Conservation (phyloP, 2,113 vertebrate genomes). For the Fregetta grallaria region DNA sequence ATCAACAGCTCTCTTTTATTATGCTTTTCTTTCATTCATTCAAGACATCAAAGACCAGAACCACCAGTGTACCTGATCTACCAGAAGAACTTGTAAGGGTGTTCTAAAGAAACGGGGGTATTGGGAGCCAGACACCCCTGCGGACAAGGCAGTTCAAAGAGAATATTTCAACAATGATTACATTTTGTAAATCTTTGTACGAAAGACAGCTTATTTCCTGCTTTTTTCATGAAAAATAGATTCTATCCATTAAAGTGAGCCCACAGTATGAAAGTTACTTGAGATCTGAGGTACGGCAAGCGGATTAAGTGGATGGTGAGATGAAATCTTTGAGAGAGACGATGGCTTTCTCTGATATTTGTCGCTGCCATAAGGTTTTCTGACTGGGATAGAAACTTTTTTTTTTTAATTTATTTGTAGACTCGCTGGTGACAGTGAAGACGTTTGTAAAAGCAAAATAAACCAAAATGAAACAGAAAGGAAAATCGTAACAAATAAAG, state of each 20-base stretch:
- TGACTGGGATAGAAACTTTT: conserved; percentile 18
- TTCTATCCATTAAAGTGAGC: conserved; percentile 81
- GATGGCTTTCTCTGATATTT: conserved; percentile 48
- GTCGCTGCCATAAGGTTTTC: conserved; percentile 51
- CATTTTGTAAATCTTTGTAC: conserved; percentile 89
- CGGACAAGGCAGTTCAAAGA: conserved; percentile 85
- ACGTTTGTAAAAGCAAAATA: conserved; percentile 19
- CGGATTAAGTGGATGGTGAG: conserved; percentile 69
- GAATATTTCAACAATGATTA: conserved; percentile 89
- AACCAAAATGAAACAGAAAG: neutral
- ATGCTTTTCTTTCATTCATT: conserved; percentile 87
- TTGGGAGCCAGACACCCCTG: conserved; percentile 84
- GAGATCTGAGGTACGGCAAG: conserved; percentile 75
- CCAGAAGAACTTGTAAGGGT: conserved; percentile 80
- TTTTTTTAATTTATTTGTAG: neutral
- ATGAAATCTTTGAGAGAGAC: conserved; percentile 66
- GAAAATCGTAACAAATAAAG: conserved; percentile 6
- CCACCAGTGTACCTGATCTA: conserved; percentile 85
- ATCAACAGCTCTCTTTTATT: conserved; percentile 88
- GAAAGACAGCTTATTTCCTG: conserved; percentile 80
- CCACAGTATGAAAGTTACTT: conserved; percentile 77
- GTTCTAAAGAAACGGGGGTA: conserved; percentile 82
- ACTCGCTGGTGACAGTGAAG: neutral
- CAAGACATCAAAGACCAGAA: conserved; percentile 83
- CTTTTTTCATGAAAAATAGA: conserved; percentile 85